Evolutionary conservation across 2,797 vertebrate species (phyloP).

Genomic region (Liasis olivaceus): DNA sequence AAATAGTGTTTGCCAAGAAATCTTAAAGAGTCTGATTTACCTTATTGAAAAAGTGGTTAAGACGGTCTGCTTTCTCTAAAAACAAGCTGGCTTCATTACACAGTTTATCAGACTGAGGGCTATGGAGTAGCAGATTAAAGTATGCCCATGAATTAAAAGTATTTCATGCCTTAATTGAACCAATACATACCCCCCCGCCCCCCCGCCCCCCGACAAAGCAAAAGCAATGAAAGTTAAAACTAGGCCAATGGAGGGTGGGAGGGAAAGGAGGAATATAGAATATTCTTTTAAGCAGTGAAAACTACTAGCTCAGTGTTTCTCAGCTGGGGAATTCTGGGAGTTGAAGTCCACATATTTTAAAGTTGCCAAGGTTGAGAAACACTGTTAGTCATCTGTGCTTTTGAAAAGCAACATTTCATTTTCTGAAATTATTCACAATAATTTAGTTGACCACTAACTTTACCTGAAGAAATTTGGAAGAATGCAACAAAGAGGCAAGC

Average conservation of each 20-base stretch:
- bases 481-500: background rate
- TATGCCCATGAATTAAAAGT: background rate
- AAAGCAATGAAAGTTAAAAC: background rate
- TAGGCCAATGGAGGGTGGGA: constrained; percentile 13
- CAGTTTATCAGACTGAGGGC: background rate
- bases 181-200: background rate
- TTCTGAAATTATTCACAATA: background rate
- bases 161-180: background rate
- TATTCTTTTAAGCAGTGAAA: background rate
- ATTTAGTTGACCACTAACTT: background rate
- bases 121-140: background rate
- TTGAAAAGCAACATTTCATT: background rate
- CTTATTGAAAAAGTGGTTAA: constrained; percentile 32
- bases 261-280: background rate
- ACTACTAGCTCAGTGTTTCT: background rate
- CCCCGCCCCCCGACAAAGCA: constrained; percentile 33
- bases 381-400: background rate
- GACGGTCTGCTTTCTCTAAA: background rate
- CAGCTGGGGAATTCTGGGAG: no score
- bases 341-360: no score
- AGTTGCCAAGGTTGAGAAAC: no score
- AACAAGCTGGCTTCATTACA: background rate
- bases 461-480: background rate
- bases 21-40: constrained; percentile 50
- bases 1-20: background rate